Evolutionary conservation across 2,888 invertebrate genomes (phyloP).

Genomic region (Pammene fasciana): DNA sequence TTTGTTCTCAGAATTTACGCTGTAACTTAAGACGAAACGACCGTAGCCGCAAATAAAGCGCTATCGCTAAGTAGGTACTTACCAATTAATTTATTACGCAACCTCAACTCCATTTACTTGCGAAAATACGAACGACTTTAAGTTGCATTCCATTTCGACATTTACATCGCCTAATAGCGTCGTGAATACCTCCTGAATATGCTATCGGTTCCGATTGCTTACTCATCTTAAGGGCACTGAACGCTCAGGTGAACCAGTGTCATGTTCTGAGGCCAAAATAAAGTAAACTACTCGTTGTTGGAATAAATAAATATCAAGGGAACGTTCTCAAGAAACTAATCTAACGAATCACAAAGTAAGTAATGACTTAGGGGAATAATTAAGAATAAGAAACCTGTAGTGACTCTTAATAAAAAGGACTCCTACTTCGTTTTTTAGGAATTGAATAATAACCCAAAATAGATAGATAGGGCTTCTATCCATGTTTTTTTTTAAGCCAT

Average conservation of each 20-base stretch:
- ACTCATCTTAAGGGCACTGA: neutral
- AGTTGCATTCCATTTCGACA: slow-evolving; percentile 38
- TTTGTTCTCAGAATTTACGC: slow-evolving; percentile 7
- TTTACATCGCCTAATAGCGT: slow-evolving; percentile 35
- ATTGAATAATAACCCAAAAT: too few relatives aligned
- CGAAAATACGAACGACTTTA: slow-evolving; percentile 29
- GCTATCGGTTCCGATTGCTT: neutral
- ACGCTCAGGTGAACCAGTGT: neutral
- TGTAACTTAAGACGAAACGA: slow-evolving; percentile 14
- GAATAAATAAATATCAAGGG: too few relatives aligned
- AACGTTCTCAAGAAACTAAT: too few relatives aligned
- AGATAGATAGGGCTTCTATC: too few relatives aligned
- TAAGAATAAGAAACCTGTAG: too few relatives aligned
- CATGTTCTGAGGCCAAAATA: too few relatives aligned
- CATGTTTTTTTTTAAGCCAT: too few relatives aligned
- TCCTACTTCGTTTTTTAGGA: too few relatives aligned
- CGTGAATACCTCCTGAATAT: slow-evolving; percentile 24
- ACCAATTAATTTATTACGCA: slow-evolving; percentile 35
- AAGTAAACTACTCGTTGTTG: too few relatives aligned
- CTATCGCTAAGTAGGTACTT: slow-evolving; percentile 30
- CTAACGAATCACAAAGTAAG: too few relatives aligned
- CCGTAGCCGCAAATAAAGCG: slow-evolving; percentile 19
- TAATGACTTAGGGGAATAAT: too few relatives aligned
- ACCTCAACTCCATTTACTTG: slow-evolving; percentile 31
- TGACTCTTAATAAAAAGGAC: too few relatives aligned